Percentiles rank a stretch among this genome's conserved stretches.
phyloP scores from a whole-genome alignment of 2,888 invertebrate genomes.

The Tipula lateralis region DNA sequence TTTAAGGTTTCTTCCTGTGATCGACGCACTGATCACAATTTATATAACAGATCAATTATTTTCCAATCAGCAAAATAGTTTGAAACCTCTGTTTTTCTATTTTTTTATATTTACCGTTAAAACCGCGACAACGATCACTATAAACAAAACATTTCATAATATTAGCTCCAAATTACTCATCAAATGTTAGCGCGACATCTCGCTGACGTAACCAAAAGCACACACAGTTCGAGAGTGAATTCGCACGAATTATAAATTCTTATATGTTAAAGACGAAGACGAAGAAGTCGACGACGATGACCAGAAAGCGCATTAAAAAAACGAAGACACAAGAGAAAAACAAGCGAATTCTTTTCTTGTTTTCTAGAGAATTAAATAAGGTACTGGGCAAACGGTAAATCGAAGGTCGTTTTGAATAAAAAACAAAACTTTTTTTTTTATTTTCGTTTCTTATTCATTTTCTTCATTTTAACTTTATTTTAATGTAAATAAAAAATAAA shows the following conservation, averaged over 20 bases:
- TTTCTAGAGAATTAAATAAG: slow-evolving; percentile 26
- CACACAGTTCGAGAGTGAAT: slow-evolving; percentile 25
- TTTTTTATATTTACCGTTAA: no score
- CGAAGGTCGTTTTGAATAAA: slow-evolving; percentile 29
- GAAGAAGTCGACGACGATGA: neutral
- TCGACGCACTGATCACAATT: no score
- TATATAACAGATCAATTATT: no score
- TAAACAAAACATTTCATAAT: neutral
- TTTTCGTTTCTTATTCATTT: slow-evolving; percentile 4
- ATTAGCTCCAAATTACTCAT: neutral
- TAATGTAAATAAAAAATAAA: slow-evolving; percentile 14
- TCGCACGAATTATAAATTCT: neutral
- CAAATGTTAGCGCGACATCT: neutral
- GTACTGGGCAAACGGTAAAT: slow-evolving; percentile 30
- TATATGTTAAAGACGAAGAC: neutral
- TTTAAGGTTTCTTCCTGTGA: no score
- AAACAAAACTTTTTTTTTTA: neutral
- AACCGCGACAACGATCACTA: neutral
- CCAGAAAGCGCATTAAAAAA: neutral
- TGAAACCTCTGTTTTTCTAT: no score
- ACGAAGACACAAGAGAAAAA: neutral
- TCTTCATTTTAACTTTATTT: neutral
- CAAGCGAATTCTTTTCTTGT: neutral
- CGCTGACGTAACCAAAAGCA: neutral
- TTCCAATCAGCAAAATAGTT: no score